Conservation (phyloP, 2,888 invertebrate species). For the Rutpela maculata region DNA sequence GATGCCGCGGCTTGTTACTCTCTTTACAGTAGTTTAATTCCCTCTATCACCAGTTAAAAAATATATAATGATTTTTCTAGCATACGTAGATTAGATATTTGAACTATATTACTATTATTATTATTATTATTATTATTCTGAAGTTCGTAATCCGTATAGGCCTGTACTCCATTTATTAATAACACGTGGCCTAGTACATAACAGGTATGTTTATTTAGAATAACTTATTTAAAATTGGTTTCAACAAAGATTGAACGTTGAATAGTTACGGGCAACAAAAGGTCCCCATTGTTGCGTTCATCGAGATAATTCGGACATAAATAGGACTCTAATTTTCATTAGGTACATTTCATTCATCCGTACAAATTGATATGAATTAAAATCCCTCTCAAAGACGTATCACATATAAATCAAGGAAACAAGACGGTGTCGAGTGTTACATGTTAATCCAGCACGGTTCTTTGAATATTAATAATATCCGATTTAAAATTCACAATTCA, state of each 20-base stretch:
- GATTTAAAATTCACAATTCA: conserved; percentile 5
- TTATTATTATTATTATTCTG: too few relatives aligned
- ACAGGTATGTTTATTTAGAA: background rate
- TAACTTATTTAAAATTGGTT: background rate
- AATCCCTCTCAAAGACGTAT: background rate
- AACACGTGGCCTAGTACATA: too few relatives aligned
- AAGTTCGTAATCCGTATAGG: too few relatives aligned
- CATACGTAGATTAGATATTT: too few relatives aligned
- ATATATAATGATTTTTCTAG: too few relatives aligned
- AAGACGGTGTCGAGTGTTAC: background rate
- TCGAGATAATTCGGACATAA: conserved; percentile 2
- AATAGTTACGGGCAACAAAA: background rate
- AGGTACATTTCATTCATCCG: background rate
- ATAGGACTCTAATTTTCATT: background rate
- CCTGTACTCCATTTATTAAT: too few relatives aligned
- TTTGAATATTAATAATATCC: background rate
- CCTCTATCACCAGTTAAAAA: too few relatives aligned
- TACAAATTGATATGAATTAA: background rate
- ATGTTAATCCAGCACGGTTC: background rate
- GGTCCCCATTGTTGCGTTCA: background rate
- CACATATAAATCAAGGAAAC: conserved; percentile 13
- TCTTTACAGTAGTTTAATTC: too few relatives aligned
- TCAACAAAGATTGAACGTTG: background rate
- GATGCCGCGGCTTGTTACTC: too few relatives aligned
- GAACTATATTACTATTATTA: too few relatives aligned